A percentile compares a stretch with the other conserved stretches of the same genome.
phyloP scores from a whole-genome alignment of 2,113 vertebrate genomes.

The Vulpes lagopus region DNA sequence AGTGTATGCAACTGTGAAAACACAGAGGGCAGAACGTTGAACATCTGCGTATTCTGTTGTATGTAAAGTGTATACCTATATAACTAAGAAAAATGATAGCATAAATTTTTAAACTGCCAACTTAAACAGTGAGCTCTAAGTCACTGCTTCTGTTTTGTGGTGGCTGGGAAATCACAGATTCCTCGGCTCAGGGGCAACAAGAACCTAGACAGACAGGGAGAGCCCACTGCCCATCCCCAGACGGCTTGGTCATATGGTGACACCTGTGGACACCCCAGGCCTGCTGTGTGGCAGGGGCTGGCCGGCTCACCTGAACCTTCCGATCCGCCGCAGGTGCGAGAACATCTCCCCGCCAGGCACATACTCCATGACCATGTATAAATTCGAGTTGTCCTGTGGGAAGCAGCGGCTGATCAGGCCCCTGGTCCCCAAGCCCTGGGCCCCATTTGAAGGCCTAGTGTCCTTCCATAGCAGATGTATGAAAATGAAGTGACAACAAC shows the following conservation, averaged over 20 bases:
- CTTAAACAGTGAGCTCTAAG: neutral
- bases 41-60: neutral
- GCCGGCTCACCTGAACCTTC: conserved; percentile 89
- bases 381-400: conserved; percentile 91
- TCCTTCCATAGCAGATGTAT: neutral
- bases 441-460: neutral
- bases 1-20: neutral
- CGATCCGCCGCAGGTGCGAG: conserved; percentile 94
- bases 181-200: neutral
- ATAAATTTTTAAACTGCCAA: neutral
- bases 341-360: conserved; percentile 96
- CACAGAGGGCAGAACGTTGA: neutral
- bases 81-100: neutral
- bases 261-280: neutral
- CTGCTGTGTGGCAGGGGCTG: fast-evolving
- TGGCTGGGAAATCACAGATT: neutral
- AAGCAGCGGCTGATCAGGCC: neutral
- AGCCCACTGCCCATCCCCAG: neutral
- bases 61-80: neutral
- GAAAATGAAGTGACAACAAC: neutral
- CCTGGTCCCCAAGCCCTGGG: neutral
- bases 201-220: neutral
- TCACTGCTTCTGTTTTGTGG: neutral
- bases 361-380: conserved; percentile 98
- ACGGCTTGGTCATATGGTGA: neutral